Percentiles rank a stretch among this genome's conserved stretches.
Conservation (phyloP, 2,113 vertebrate genomes). For the Aleadryas rufinucha region DNA sequence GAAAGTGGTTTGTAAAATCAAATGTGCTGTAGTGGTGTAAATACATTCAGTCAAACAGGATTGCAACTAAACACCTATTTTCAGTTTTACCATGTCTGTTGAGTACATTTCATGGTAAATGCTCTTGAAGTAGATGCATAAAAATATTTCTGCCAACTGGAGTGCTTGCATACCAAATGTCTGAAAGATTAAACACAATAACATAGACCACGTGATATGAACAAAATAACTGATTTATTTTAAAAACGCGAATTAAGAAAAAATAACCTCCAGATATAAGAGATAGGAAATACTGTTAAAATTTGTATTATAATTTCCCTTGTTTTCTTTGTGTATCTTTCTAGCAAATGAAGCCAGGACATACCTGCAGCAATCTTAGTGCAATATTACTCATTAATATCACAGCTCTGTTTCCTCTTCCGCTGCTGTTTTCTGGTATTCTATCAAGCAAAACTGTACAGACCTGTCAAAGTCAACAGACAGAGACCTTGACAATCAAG, state of each 20-base stretch:
- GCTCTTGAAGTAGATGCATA: neutral
- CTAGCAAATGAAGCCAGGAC: neutral
- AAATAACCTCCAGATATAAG: neutral
- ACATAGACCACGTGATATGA: neutral
- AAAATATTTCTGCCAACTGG: neutral
- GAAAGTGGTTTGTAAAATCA: neutral
- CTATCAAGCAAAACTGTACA: neutral
- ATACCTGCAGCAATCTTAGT: neutral
- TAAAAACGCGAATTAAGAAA: neutral
- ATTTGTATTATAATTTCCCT: neutral
- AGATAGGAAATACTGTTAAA: neutral
- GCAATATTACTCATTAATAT: neutral
- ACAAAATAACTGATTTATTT: neutral
- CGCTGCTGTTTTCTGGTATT: neutral
- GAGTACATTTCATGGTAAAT: neutral
- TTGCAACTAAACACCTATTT: neutral
- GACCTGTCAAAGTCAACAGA: neutral
- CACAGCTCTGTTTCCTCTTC: neutral
- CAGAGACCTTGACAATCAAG: neutral
- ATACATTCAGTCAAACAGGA: neutral
- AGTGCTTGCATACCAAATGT: neutral
- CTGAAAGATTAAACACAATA: neutral
- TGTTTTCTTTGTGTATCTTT: neutral
- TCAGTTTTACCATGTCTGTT: neutral
- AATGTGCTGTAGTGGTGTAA: neutral